Evolutionary conservation across 2,888 invertebrate genomes (phyloP).

Genomic region (Diploptera punctata): DNA sequence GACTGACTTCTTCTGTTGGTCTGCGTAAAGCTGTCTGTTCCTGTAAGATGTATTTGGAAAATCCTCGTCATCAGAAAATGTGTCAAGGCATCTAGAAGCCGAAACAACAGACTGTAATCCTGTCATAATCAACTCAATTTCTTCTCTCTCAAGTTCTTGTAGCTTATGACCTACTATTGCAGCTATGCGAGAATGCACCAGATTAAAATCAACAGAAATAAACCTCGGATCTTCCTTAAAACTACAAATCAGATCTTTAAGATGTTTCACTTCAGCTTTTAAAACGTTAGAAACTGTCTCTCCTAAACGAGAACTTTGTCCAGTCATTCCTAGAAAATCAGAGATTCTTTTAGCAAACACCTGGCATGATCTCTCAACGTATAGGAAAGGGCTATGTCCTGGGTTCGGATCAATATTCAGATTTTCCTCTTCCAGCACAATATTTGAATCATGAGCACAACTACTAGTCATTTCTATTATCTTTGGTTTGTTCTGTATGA

Average conservation of each 20-base stretch:
- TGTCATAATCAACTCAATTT: constrained; percentile 27
- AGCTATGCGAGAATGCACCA: constrained; percentile 70
- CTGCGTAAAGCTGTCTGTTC: too few relatives aligned
- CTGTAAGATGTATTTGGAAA: too few relatives aligned
- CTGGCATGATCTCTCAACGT: constrained; percentile 59
- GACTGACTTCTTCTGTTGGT: too few relatives aligned
- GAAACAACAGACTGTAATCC: neutral
- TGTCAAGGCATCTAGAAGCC: constrained; percentile 54
- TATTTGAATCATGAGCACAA: neutral
- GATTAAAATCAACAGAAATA: constrained; percentile 64
- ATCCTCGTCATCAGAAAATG: constrained; percentile 65
- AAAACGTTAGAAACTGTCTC: constrained; percentile 65
- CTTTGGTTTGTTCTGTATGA: too few relatives aligned
- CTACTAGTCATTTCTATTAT: neutral
- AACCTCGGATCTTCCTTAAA: constrained; percentile 70
- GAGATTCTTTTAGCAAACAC: constrained; percentile 75
- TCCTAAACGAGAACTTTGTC: too few relatives aligned
- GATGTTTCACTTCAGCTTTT: constrained; percentile 71
- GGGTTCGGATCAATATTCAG: constrained; percentile 31
- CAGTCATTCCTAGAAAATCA: constrained; percentile 60
- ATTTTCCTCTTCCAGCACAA: constrained; percentile 24
- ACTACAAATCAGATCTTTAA: constrained; percentile 70
- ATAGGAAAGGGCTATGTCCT: constrained; percentile 57
- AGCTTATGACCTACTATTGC: constrained; percentile 67
- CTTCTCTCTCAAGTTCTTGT: constrained; percentile 51